Conservation (phyloP, 2,797 vertebrate genomes). For the Anguilla pacifica region DNA sequence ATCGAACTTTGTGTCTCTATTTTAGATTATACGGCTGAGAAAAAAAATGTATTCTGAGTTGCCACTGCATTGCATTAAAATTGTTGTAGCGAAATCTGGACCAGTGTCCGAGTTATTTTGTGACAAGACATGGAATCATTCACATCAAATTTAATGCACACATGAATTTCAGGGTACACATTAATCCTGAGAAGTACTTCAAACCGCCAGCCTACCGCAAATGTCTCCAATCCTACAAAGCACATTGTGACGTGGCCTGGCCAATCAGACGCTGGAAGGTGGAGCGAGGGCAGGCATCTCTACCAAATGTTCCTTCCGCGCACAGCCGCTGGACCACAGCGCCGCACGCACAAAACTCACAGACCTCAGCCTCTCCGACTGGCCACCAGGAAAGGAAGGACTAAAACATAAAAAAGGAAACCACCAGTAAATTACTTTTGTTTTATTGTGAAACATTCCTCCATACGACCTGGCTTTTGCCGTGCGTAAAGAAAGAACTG, state of each 20-base stretch:
- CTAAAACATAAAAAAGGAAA: slow-evolving; percentile 45
- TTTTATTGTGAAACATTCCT: slow-evolving; percentile 9
- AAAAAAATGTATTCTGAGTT: background rate
- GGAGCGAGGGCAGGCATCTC: slow-evolving; percentile 67
- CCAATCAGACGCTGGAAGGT: slow-evolving; percentile 67
- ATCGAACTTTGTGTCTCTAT: background rate
- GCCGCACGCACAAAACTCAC: slow-evolving; percentile 32
- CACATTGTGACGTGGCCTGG: slow-evolving; percentile 49
- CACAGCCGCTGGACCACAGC: slow-evolving; percentile 53
- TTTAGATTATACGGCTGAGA: background rate
- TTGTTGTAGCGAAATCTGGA: background rate
- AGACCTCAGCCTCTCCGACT: slow-evolving; percentile 24
- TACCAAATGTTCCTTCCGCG: slow-evolving; percentile 65
- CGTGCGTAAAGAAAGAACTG: slow-evolving; percentile 58
- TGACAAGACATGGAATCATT: background rate
- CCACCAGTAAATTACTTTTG: slow-evolving; percentile 41
- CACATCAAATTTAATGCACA: background rate
- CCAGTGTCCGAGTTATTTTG: background rate
- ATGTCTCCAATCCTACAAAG: slow-evolving; percentile 61
- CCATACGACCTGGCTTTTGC: slow-evolving; percentile 52
- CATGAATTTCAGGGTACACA: background rate
- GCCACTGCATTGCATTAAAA: background rate
- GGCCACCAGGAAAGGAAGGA: slow-evolving; percentile 49
- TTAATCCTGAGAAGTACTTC: slow-evolving; percentile 29
- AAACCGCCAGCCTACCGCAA: slow-evolving; percentile 48